A percentile compares a stretch with the other conserved stretches of the same genome.
phyloP scores from a whole-genome alignment of 1,140 invertebrate species.

The Pseudomyrmex flavicornis region DNA sequence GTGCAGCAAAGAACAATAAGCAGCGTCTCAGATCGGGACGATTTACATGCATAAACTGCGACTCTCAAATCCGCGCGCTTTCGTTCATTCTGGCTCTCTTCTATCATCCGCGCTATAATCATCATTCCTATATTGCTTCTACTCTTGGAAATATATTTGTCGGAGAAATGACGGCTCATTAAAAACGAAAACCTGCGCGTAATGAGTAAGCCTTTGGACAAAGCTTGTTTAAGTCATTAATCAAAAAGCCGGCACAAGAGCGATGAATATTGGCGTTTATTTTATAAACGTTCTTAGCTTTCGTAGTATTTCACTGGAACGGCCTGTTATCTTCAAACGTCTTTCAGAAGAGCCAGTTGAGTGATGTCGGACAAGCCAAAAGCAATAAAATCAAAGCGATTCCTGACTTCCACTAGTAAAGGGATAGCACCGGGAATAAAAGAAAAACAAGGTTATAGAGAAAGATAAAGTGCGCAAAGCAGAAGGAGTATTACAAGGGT shows the following conservation, averaged over 20 bases:
- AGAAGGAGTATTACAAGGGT: slow-evolving; percentile 28
- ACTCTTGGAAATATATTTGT: slow-evolving; percentile 21
- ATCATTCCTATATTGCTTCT: slow-evolving; percentile 33
- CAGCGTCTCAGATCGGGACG: slow-evolving; percentile 73
- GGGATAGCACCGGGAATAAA: slow-evolving; percentile 28
- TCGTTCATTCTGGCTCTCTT: slow-evolving; percentile 27
- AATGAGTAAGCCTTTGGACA: slow-evolving; percentile 30
- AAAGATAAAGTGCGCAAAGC: slow-evolving; percentile 55
- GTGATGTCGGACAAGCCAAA: slow-evolving; percentile 58
- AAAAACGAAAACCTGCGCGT: neutral
- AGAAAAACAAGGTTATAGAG: slow-evolving; percentile 31
- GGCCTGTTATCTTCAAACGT: slow-evolving; percentile 58
- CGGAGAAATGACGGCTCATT: neutral
- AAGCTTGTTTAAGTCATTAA: slow-evolving; percentile 27
- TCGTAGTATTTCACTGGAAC: slow-evolving; percentile 53
- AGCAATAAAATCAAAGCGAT: slow-evolving; percentile 63
- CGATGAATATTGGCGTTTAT: slow-evolving; percentile 44
- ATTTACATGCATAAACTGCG: slow-evolving; percentile 80
- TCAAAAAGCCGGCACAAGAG: slow-evolving; percentile 1
- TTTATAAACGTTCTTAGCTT: slow-evolving; percentile 54
- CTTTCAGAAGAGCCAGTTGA: slow-evolving; percentile 53
- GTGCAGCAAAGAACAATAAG: slow-evolving; percentile 79
- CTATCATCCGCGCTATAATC: slow-evolving; percentile 46
- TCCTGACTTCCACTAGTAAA: slow-evolving; percentile 41
- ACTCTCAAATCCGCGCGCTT: slow-evolving; percentile 66